Conservation (phyloP, 2,797 vertebrate species). For the Rousettus madagascariensis region DNA sequence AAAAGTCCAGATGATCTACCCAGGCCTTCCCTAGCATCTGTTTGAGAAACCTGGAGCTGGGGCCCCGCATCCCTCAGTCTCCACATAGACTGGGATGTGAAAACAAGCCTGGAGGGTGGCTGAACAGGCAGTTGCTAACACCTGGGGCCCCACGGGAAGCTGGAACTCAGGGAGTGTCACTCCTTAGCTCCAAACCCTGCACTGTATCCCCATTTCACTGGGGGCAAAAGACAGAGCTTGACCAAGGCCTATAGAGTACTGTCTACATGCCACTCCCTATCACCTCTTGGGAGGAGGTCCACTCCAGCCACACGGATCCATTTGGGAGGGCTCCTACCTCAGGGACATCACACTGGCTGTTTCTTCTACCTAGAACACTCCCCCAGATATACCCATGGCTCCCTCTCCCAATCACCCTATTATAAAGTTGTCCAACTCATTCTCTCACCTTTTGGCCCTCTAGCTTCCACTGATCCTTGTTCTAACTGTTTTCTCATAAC, state of each 20-base stretch:
- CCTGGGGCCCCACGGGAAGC: neutral
- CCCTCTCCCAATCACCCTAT: neutral
- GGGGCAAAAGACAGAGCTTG: neutral
- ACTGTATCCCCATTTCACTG: neutral
- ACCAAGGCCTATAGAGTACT: neutral
- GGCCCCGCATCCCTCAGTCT: neutral
- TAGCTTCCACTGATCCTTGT: neutral
- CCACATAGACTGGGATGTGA: slow-evolving; percentile 50
- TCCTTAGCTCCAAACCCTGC: neutral
- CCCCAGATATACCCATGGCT: neutral
- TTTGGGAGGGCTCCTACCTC: neutral
- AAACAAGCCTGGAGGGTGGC: neutral
- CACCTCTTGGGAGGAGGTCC: neutral
- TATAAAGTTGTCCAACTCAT: neutral
- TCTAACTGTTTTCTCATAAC: neutral
- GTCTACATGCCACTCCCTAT: neutral
- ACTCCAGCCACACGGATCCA: neutral
- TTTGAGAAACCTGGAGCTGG: neutral
- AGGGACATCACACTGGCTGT: neutral
- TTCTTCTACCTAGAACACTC: neutral
- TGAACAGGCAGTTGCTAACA: neutral
- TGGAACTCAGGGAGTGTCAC: neutral
- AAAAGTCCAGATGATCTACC: neutral
- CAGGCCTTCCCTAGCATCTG: neutral
- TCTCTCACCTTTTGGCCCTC: neutral